phyloP scores from a whole-genome alignment of 1,140 invertebrate species.

The Apis cerana region DNA sequence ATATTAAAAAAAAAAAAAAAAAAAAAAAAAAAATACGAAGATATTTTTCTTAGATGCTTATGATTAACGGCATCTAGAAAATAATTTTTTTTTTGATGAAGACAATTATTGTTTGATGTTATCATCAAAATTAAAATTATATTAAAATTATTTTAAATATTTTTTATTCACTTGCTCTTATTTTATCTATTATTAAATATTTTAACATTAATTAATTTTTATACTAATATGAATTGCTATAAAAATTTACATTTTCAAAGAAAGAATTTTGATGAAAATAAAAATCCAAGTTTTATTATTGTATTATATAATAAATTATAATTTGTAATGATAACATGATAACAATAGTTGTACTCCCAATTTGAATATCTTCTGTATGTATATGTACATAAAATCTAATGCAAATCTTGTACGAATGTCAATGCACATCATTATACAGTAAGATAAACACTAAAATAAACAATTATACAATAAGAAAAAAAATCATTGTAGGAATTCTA shows the following conservation, averaged over 20 bases:
- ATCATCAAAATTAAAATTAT: conserved; percentile 12
- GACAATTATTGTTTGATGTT: conserved; percentile 52
- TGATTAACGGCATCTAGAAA: background rate
- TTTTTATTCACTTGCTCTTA: too few species aligned
- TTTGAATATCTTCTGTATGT: conserved; percentile 65
- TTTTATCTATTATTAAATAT: background rate
- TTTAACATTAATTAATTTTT: background rate
- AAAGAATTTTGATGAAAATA: background rate
- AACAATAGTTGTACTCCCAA: conserved; percentile 56
- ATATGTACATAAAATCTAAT: conserved; percentile 73
- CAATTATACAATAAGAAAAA: background rate
- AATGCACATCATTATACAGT: conserved; percentile 41
- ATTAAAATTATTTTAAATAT: background rate
- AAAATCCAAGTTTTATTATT: conserved; percentile 5
- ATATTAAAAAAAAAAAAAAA: conserved; percentile 2
- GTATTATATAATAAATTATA: conserved; percentile 9
- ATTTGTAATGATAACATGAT: conserved; percentile 56
- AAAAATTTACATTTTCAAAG: conserved; percentile 5
- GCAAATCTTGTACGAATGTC: conserved; percentile 52
- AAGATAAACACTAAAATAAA: conserved; percentile 15
- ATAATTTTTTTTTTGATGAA: conserved; percentile 33
- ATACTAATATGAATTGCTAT: background rate
- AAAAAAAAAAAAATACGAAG: conserved; percentile 32
- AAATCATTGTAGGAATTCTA: background rate
- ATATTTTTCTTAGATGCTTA: conserved; percentile 26